Percentiles rank a stretch among this genome's conserved stretches.
Evolutionary conservation across 2,113 vertebrate genomes (phyloP).

Genomic region (Picathartes gymnocephalus): DNA sequence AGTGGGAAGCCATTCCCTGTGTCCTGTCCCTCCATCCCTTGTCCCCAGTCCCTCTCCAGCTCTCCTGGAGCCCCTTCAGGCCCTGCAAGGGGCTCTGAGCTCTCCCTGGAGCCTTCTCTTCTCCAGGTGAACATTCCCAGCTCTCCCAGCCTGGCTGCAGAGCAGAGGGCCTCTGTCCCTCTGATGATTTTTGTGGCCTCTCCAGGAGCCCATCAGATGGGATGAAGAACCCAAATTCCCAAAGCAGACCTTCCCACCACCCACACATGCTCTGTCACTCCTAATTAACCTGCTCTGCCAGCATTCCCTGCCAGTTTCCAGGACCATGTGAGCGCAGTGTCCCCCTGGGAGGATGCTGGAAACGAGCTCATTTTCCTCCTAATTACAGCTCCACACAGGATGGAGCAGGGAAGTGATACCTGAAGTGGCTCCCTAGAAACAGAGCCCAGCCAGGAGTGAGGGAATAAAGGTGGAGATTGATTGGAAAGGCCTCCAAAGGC

Average conservation of each 20-base stretch:
- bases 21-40: not conserved
- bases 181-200: not conserved
- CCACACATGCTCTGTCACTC: not conserved
- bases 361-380: not conserved
- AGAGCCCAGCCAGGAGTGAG: no score
- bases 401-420: fast-evolving
- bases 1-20: not conserved
- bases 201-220: not conserved
- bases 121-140: fast-evolving
- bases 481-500: no score
- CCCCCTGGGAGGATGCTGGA: not conserved
- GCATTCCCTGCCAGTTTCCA: not conserved
- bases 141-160: not conserved
- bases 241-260: not conserved
- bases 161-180: not conserved
- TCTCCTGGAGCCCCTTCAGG: not conserved
- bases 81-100: not conserved
- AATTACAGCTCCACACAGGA: not conserved
- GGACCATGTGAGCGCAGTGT: fast-evolving
- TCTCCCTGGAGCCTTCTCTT: not conserved
- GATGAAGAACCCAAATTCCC: not conserved
- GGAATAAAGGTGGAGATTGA: no score
- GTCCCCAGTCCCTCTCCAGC: not conserved
- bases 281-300: not conserved
- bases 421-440: no score